phyloP scores from a whole-genome alignment of 2,797 vertebrate species.

The Delichon dasypus region DNA sequence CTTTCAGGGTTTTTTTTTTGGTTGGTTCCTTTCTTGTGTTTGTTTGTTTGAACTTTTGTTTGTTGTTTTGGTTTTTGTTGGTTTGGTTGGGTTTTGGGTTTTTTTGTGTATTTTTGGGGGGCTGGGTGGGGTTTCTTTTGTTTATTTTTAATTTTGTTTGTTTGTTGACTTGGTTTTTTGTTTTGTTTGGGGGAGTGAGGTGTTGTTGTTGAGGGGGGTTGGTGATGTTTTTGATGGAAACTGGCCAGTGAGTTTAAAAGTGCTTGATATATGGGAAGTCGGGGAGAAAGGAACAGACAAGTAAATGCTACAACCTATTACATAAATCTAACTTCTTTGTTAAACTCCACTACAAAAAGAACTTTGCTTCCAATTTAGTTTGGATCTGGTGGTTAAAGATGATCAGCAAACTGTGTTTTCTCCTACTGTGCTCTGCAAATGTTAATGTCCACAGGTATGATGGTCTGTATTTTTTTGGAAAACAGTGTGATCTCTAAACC shows the following conservation, averaged over 20 bases:
- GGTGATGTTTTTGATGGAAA: neutral
- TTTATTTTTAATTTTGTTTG: neutral
- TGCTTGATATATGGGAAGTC: neutral
- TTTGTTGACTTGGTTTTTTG: neutral
- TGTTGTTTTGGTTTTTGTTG: neutral
- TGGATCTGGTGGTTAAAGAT: neutral
- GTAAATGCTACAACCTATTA: neutral
- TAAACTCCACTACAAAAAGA: neutral
- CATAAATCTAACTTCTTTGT: neutral
- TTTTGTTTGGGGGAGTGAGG: neutral
- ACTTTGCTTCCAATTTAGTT: neutral
- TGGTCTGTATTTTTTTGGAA: neutral
- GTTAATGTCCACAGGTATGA: neutral
- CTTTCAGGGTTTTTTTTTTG: neutral
- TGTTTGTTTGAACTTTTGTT: neutral
- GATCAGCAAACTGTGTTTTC: neutral
- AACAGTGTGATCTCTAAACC: neutral
- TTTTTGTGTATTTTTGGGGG: neutral
- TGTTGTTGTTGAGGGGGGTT: neutral
- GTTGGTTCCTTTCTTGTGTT: neutral
- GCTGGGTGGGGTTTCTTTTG: neutral
- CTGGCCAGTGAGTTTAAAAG: neutral
- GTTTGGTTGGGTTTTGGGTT: rapidly evolving
- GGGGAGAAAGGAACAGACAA: neutral
- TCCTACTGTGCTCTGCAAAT: neutral